Base-by-base conservation (phyloP, 2,113 vertebrate species). In the Gavia stellata region DNA sequence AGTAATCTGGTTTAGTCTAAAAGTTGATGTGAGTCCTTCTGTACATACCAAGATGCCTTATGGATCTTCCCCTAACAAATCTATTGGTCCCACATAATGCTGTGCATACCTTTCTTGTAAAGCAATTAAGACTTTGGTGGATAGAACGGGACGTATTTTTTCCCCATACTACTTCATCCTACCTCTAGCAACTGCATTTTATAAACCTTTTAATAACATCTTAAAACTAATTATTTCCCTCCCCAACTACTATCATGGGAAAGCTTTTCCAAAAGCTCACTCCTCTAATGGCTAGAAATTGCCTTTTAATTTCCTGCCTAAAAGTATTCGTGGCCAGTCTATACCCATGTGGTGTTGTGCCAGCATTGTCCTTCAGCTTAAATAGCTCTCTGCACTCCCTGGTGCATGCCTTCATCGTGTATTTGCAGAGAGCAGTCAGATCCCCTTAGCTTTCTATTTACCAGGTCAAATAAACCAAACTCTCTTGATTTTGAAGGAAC, bases 241-340 rank as follows among this genome's bases (percentile, higher is more conserved):
- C 20, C 55, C 14, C 45, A 75, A 12, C 50, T 81, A 62, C 71
- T 92, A 85, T 71, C 75, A 78, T 0, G 15, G 67, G 79, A 97
- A 95, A 85, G 49, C 61, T 95, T 79, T 94, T 75, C 67, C 85
- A 94, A 90, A 93, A 95, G 63, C 71, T 88, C 3, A 10, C 62
- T 93, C 25, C 26, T 77, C 47, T 90, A 94, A 94, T 83, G 42
- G 82, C 15, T 71, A 86, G 72, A 93, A 94, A 90, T 78, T 92
- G 75, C 63, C 79, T 94, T 93, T 93, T 92, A 93, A 95, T 95
- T 96, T 95, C 80, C 85, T 93, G 45, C 50, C 53, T 88, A 80
- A 88, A 90, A 93, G 59, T 92, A 93, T 88, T 68, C 17, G 8
- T 88, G 63, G 88, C 14, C 75, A 88, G 42, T 62, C 93, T 66